Conservation (phyloP, 2,113 vertebrate species). For the Euleptes europaea region DNA sequence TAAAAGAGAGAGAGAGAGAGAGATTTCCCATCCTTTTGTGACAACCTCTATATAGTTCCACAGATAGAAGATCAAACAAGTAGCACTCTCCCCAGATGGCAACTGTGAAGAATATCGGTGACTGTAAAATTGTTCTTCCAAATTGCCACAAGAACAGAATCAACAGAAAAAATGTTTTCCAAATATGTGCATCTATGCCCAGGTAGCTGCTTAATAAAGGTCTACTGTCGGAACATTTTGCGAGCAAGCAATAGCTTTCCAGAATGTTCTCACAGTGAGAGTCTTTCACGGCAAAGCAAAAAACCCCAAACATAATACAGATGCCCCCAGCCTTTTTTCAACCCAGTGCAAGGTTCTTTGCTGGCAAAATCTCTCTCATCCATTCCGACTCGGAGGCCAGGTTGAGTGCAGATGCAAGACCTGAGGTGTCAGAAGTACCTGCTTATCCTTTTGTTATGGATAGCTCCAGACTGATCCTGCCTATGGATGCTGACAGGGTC, state of each 20-base stretch:
- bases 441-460: too few relatives aligned
- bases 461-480: too few relatives aligned
- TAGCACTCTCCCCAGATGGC: constrained; percentile 1
- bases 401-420: too few relatives aligned
- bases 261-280: not conserved
- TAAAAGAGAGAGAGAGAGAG: too few relatives aligned
- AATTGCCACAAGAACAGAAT: not conserved
- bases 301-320: not conserved
- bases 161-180: not conserved
- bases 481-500: too few relatives aligned
- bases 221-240: not conserved
- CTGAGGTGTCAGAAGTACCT: too few relatives aligned
- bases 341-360: too few relatives aligned
- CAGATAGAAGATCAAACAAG: not conserved
- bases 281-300: not conserved
- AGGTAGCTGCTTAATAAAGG: not conserved
- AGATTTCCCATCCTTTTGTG: not conserved
- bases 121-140: not conserved
- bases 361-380: too few relatives aligned
- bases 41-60: not conserved
- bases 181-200: not conserved
- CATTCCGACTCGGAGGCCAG: too few relatives aligned
- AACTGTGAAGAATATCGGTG: not conserved
- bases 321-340: too few relatives aligned
- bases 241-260: not conserved